A percentile compares a stretch with the other conserved stretches of the same genome.
Conservation (phyloP, 2,113 vertebrate genomes). For the Phyllostomus discolor region DNA sequence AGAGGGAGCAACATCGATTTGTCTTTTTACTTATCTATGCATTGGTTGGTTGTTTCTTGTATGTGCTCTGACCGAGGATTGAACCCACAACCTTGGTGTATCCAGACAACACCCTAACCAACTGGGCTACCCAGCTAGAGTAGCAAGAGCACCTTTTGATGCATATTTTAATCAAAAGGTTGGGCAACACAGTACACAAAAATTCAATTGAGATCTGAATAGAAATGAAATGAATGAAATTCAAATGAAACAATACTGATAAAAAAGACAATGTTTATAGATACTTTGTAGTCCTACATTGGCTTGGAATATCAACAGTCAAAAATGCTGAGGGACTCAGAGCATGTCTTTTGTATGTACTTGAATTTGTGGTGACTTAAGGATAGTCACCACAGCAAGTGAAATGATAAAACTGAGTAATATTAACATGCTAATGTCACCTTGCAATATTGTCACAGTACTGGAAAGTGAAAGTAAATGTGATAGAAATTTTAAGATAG, state of each 20-base stretch:
- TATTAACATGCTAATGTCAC: neutral
- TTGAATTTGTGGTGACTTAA: neutral
- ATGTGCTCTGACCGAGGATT: too few species aligned
- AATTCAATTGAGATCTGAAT: neutral
- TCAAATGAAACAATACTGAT: neutral
- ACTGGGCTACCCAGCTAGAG: too few species aligned
- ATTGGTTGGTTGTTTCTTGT: too few species aligned
- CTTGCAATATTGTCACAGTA: neutral
- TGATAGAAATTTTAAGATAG: neutral
- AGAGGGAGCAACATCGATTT: too few species aligned
- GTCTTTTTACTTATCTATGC: too few species aligned
- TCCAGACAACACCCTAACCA: too few species aligned
- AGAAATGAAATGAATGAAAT: neutral
- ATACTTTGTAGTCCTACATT: neutral
- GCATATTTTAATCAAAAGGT: neutral
- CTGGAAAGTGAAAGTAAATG: neutral
- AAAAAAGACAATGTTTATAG: neutral
- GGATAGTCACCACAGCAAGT: neutral
- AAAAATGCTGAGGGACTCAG: neutral
- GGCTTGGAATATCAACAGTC: neutral
- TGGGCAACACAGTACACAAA: neutral
- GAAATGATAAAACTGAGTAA: neutral
- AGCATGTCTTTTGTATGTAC: neutral
- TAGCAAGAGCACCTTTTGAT: neutral
- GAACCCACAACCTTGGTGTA: too few species aligned